Evolutionary conservation across 2,113 vertebrate species (phyloP), one percentile per base, ranked within the genome.

Genomic region (Eira barbara): DNA sequence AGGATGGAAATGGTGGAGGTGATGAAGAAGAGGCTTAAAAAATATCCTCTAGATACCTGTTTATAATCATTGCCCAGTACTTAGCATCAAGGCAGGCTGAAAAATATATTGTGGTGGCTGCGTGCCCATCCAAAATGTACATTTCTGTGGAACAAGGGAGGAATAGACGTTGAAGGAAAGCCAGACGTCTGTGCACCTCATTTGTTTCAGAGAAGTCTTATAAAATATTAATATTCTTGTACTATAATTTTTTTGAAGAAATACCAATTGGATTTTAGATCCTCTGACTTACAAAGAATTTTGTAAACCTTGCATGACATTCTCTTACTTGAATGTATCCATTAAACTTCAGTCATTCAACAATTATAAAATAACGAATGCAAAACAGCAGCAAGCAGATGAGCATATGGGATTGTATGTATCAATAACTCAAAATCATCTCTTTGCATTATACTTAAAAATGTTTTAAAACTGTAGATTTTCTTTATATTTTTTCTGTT

Each of bases 1-100:
- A 36, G 12, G 1, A 17, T 61, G 12, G 55, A 12, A 1, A 14
- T 55, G 59, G 2, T 57, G 7, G 27, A 78, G 11, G 7, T 7
- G 10, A 42, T 47, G 49, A 81, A 81, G 21, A 61, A 52, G 25
- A 71, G 36, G 17, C 25, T 18, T 18, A 61, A 29, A 34, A 67
- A 42, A 34, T 4, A 69, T 39, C 14, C 11, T 0, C 0, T 1
- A 29, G 12, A 18, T 27, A 10, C 0, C 71, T 31, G 29, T 85
- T 90, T 57, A 45, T 3, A 59, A 29, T 47, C 18, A 3, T 39
- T 55, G 14, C 34, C 12, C 23, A 34, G 49, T 25, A 85, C 80
- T 59, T 78, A 59, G 13, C 52, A 36, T 81, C 11, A 88, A 39
- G 4, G 52, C 7, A 47, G 9, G 31, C 4, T 87, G 15, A 4